Percentiles rank a stretch among this genome's conserved stretches.
phyloP scores from a whole-genome alignment of 2,888 invertebrate species.

The Diplazon laetatorius region DNA sequence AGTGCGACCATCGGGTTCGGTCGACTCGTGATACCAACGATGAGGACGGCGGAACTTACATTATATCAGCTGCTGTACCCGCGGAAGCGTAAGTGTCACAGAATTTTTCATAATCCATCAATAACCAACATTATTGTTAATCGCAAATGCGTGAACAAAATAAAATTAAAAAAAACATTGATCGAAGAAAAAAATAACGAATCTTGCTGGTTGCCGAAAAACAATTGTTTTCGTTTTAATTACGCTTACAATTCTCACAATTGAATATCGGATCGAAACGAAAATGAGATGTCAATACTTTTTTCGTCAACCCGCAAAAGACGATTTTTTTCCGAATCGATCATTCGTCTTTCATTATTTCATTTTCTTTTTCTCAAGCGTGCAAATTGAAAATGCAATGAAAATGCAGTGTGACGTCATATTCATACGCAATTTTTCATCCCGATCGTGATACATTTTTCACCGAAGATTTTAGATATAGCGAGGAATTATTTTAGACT shows the following conservation, averaged over 20 bases:
- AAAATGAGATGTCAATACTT: too few relatives aligned
- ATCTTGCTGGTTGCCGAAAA: slow-evolving; percentile 13
- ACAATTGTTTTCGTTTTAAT: too few relatives aligned
- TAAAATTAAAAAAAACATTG: too few relatives aligned
- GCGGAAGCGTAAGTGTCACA: slow-evolving; percentile 91
- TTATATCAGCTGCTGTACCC: slow-evolving; percentile 91
- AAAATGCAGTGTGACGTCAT: not conserved
- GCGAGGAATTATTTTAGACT: slow-evolving; percentile 18
- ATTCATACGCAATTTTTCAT: slow-evolving; percentile 19
- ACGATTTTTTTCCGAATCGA: too few relatives aligned
- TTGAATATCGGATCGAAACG: too few relatives aligned
- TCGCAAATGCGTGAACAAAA: not conserved
- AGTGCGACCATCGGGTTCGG: slow-evolving; percentile 91
- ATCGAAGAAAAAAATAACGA: slow-evolving; percentile 5
- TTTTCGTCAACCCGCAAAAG: too few relatives aligned
- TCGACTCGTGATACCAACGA: slow-evolving; percentile 83
- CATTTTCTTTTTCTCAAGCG: too few relatives aligned
- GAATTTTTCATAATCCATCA: not conserved
- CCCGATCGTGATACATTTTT: not conserved
- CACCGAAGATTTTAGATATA: not conserved
- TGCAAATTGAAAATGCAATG: slow-evolving; percentile 10
- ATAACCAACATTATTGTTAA: not conserved
- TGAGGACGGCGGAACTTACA: slow-evolving; percentile 91
- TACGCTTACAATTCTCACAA: slow-evolving; percentile 28
- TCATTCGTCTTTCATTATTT: too few relatives aligned